These are phyloP conservation scores for Thalassophryne amazonica DNA, from an alignment of 2,797 vertebrate species.

Conservation along the genomic window DNA sequence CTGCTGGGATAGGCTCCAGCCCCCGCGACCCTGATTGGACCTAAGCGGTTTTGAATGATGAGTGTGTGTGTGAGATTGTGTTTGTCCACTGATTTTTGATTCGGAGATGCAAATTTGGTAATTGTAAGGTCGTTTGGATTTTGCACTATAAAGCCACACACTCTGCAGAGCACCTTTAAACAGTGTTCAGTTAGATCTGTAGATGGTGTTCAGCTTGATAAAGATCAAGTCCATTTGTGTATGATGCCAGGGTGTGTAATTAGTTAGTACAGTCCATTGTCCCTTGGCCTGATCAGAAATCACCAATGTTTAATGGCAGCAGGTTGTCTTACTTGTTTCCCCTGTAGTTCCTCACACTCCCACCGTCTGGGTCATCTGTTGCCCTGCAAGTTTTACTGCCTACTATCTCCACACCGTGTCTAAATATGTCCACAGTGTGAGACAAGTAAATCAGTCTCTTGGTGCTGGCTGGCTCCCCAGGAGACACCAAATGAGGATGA, in stretches of 20 bases:
- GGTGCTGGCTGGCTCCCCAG: slow-evolving; percentile 68
- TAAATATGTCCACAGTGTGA: slow-evolving; percentile 70
- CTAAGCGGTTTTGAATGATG: too few relatives aligned
- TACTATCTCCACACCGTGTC: slow-evolving; percentile 54
- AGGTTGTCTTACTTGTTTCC: slow-evolving; percentile 69
- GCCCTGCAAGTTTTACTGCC: slow-evolving; percentile 68
- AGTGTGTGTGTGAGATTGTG: too few relatives aligned
- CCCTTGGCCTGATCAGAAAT: slow-evolving; percentile 77
- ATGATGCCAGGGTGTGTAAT: slow-evolving; percentile 69
- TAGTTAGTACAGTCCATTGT: slow-evolving; percentile 77
- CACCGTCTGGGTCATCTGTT: slow-evolving; percentile 71
- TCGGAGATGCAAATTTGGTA: too few relatives aligned
- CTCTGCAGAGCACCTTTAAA: slow-evolving; percentile 9
- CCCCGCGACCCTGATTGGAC: too few relatives aligned
- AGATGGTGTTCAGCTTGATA: slow-evolving; percentile 35
- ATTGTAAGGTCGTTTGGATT: too few relatives aligned
- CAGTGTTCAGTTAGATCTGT: slow-evolving; percentile 26
- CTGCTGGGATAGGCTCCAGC: too few relatives aligned
- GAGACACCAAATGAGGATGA: slow-evolving; percentile 57
- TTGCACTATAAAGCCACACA: background rate
- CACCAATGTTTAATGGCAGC: slow-evolving; percentile 72
- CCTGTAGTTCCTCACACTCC: slow-evolving; percentile 40
- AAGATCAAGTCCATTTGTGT: slow-evolving; percentile 44
- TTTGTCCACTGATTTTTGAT: too few relatives aligned
- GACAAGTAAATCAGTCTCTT: slow-evolving; percentile 77